These are phyloP conservation scores for Hybos culiciformis DNA, from an alignment of 2,888 invertebrate species.

Conservation along the genomic window DNA sequence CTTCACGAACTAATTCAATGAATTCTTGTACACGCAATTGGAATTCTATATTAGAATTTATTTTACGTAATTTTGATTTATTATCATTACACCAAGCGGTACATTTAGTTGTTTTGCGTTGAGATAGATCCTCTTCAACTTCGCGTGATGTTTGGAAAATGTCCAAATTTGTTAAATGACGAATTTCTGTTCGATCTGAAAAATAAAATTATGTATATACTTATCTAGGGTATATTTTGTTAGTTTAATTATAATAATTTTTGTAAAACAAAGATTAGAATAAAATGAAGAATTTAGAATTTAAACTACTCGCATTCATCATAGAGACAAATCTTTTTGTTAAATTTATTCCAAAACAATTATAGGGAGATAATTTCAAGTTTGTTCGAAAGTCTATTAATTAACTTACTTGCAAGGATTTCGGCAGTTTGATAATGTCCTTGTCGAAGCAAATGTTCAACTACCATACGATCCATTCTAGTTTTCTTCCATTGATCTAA, in stretches of 20 bases:
- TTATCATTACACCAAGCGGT: slow-evolving; percentile 95
- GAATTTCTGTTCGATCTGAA: slow-evolving; percentile 58
- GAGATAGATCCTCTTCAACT: slow-evolving; percentile 72
- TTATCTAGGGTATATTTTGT: no score
- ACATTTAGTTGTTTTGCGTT: slow-evolving; percentile 75
- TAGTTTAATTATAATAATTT: no score
- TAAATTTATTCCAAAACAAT: no score
- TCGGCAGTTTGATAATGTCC: slow-evolving; percentile 93
- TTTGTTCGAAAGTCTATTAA: no score
- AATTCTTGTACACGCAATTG: slow-evolving; percentile 76
- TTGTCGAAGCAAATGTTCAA: slow-evolving; percentile 87
- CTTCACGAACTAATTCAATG: slow-evolving; percentile 81
- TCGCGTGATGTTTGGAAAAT: slow-evolving; percentile 70
- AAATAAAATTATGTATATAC: no score
- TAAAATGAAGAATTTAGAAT: no score
- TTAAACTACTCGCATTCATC: no score
- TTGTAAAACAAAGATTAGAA: no score
- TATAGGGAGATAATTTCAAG: no score
- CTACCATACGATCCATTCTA: slow-evolving; percentile 86
- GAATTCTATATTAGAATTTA: slow-evolving; percentile 91
- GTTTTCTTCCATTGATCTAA: slow-evolving; percentile 37
- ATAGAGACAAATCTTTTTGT: no score
- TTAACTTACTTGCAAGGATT: no score
- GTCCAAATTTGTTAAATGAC: slow-evolving; percentile 89
- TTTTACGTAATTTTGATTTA: slow-evolving; percentile 83